Evolutionary conservation across 1,140 invertebrate species (phyloP).

Genomic region (Brachionus koreanus): DNA sequence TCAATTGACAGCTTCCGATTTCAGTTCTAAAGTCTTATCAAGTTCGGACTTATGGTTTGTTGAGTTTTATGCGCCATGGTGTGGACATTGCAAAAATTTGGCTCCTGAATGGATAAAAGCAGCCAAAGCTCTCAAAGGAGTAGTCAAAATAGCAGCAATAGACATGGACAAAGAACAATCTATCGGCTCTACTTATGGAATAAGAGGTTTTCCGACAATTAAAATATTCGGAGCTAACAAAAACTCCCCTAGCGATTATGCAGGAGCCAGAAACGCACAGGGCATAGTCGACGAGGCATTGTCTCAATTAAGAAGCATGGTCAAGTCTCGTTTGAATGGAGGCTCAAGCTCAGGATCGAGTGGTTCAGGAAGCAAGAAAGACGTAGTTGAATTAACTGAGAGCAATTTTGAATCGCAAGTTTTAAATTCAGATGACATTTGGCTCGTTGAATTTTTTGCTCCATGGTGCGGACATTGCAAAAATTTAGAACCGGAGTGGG

Average conservation of each 20-base stretch:
- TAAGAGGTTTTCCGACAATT: constrained; percentile 89
- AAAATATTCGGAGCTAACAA: constrained; percentile 88
- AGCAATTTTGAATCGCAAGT: constrained; percentile 84
- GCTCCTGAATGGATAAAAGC: constrained; percentile 42
- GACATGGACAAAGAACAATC: constrained; percentile 43
- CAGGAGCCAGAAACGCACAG: constrained; percentile 75
- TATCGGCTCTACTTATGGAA: constrained; percentile 72
- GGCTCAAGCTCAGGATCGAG: constrained; percentile 49
- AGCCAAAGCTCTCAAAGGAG: constrained; percentile 43
- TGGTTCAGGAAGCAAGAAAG: constrained; percentile 46
- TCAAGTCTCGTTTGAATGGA: constrained; percentile 63
- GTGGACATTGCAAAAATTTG: constrained; percentile 52
- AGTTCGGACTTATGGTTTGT: constrained; percentile 91
- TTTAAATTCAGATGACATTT: constrained; percentile 81
- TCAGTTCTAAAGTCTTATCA: constrained; percentile 68
- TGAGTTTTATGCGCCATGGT: constrained; percentile 87
- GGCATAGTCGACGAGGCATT: constrained; percentile 79
- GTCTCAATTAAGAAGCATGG: constrained; percentile 68
- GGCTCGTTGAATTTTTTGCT: constrained; percentile 94
- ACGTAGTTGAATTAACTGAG: constrained; percentile 85
- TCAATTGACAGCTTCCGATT: constrained; percentile 88
- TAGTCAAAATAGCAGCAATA: constrained; percentile 44
- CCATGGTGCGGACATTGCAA: constrained; percentile 80
- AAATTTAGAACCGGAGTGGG: constrained; percentile 89
- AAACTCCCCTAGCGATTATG: constrained; percentile 77